Evolutionary conservation across 2,888 invertebrate genomes (phyloP).

Genomic region (Ochropleura plecta): DNA sequence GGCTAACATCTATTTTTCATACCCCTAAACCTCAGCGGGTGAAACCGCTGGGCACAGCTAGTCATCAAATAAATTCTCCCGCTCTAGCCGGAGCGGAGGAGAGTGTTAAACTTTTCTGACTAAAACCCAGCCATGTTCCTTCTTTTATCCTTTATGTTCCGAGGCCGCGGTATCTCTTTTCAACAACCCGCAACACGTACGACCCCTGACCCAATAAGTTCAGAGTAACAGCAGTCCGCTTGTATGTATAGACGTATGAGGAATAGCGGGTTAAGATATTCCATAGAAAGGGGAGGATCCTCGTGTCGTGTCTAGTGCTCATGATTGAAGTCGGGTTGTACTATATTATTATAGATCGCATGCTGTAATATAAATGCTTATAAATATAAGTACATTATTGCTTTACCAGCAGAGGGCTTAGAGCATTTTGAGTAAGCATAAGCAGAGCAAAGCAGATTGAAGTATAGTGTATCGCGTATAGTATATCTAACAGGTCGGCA

Average conservation of each 20-base stretch:
- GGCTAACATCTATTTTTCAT: too few relatives aligned
- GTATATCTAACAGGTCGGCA: not conserved
- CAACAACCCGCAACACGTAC: not conserved
- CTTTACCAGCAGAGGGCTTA: not conserved
- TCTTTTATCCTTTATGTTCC: too few relatives aligned
- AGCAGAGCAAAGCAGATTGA: not conserved
- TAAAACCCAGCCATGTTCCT: too few relatives aligned
- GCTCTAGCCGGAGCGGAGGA: too few relatives aligned
- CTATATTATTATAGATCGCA: not conserved
- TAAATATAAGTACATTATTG: not conserved
- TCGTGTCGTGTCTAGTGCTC: not conserved
- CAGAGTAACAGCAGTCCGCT: not conserved
- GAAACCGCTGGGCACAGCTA: too few relatives aligned
- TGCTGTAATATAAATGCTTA: not conserved
- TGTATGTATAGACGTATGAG: not conserved
- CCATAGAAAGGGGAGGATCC: not conserved
- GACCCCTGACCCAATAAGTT: not conserved
- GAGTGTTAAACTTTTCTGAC: too few relatives aligned
- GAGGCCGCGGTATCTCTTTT: too few relatives aligned
- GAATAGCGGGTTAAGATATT: not conserved
- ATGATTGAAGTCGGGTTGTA: not conserved
- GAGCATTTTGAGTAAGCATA: not conserved
- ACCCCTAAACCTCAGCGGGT: too few relatives aligned
- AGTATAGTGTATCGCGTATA: too few relatives aligned
- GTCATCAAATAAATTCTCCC: too few relatives aligned